phyloP scores from a whole-genome alignment of 2,797 vertebrate genomes.

The Lacerta viridis region DNA sequence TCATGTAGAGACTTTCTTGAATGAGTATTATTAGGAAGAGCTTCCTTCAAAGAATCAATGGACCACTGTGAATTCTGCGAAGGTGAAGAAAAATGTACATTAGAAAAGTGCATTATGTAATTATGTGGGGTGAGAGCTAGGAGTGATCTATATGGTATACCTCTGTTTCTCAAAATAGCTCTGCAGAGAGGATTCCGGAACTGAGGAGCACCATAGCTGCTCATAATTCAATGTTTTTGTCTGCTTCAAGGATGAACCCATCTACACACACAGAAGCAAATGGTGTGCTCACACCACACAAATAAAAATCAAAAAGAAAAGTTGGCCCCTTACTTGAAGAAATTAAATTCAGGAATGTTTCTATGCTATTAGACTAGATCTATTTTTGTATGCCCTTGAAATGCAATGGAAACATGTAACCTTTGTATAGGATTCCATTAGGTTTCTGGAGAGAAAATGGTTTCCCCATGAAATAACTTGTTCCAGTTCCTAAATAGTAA shows the following conservation, averaged over 20 bases:
- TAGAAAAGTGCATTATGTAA: not conserved
- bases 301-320: too few species aligned
- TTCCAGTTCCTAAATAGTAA: not conserved
- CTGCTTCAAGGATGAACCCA: not conserved
- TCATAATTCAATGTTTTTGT: not conserved
- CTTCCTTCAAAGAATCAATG: not conserved
- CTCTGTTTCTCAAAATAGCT: not conserved
- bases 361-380: not conserved
- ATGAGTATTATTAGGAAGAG: not conserved
- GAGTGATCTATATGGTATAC: not conserved
- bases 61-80: not conserved
- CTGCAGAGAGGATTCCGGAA: not conserved
- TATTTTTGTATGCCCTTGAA: not conserved
- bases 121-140: not conserved
- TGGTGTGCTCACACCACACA: not conserved
- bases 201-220: not conserved
- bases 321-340: not conserved
- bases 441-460: not conserved
- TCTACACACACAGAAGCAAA: too few species aligned
- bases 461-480: not conserved
- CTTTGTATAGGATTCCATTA: not conserved
- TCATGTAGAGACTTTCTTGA: not conserved
- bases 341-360: not conserved
- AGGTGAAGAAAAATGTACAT: not conserved
- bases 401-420: not conserved